Evolutionary conservation across 37 sponge, comb jelly and placozoan genomes (phyloP), one percentile per base, ranked within the genome.

Genomic region (Oscarella lobularis): DNA sequence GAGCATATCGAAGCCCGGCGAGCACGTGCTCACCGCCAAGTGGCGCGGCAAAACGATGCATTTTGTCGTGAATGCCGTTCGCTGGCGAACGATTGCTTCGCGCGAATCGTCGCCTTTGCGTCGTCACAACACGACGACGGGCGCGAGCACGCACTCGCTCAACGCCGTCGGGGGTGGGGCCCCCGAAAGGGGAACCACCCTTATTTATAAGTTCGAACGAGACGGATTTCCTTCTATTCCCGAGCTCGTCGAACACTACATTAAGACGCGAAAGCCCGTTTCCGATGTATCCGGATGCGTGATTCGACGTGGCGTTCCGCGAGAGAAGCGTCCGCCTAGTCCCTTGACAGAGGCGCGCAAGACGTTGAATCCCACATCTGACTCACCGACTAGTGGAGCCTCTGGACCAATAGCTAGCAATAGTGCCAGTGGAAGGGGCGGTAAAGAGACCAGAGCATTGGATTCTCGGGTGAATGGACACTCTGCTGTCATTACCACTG

Each of bases 221-320:
- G 92, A 89, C 33, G 88, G 86, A 1, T 91, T 85, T 76, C 89
- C 87, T 74, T 72, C 66, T 66, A 81, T 91, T 29, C 86, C 86
- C 6, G 88, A 91, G 69, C 80, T 91, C 31, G 67, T 91, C 4
- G 77, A 73, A 75, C 75, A 84, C 40, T 87, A 91, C 37, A 35
- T 87, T 37, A 85, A 77, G 66, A 86, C 84, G 76, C 82, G 79
- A 73, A 87, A 87, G 37, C 92, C 92, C 0, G 38, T 91, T 2
- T 55, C 66, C 33, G 75, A 68, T 29, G 70, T 38, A 29, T 38
- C 75, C 20, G 80, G 71, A 4, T 14, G 29, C 29, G 71, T 68
- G 29, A 4, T 14, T 5, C 5, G 4, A 35, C 6, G 31, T 4
- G 71, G 35, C 6, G 71, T 68, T 30, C 71, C 71, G 6, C 71